Base-by-base conservation (phyloP, 2,888 invertebrate genomes). In the Mayetiola destructor region DNA sequence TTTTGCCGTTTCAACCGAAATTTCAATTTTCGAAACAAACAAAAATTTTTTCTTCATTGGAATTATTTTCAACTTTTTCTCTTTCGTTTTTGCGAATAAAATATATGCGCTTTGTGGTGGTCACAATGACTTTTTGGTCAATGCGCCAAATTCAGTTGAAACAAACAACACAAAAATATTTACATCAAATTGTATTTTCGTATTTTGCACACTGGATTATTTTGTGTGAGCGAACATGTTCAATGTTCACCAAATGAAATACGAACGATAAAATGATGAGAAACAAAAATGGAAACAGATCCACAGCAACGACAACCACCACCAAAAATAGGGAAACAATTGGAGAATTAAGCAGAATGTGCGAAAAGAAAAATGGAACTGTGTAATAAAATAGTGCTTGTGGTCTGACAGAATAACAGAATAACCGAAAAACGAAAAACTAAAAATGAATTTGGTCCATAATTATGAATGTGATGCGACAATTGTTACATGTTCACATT, bases 381-480 rank as follows among this genome's bases (percentile, higher is more conserved):
- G n/a, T 48, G 27, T 48, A 48, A 48, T 48, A 48, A 48, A 48
- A 48, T 48, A 27, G 27, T 27, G 48, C 48, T 48, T 48, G 48
- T n/a, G 48, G 48, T 27, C 27, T 48, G 27, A 27, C 48, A 27
- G 6, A 18, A n/a, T 48, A 42, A 48, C 27, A 42, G 23, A 21
- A 12, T 23, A 10, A 4, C 21, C 2, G 32, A 32, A 12, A 32
- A 32, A 32, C 8, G 6, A 32, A 32, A 32, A 32, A 32, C 12
- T 9, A 12, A 8, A 12, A 9, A 32, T 9, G 8, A 32, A 9
- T 42, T 27, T 23, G 2, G 29, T 48, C 12, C 8, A 48, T 16
- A 48, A 48, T 48, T 48, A 48, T 48, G 48, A 27, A 48, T 48
- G 48, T 48, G 48, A 48, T 48, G 48, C 48, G 48, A 48, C 48